phyloP scores from a whole-genome alignment of 2,888 invertebrate genomes.

The Chrysotoxum bicinctum region DNA sequence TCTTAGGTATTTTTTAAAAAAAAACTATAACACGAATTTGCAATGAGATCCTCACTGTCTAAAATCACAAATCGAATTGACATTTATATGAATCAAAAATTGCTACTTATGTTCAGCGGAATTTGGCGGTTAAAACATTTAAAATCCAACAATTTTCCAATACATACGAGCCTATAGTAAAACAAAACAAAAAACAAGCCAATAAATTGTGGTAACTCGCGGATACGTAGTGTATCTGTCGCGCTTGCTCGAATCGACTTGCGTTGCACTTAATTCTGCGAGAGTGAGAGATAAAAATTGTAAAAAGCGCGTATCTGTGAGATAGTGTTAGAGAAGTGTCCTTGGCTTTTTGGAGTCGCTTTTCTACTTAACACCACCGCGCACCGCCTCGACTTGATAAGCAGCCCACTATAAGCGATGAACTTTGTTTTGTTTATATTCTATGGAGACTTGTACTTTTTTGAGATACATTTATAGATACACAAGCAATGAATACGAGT shows the following conservation, averaged over 20 bases:
- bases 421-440: conserved; percentile 65
- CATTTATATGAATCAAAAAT: conserved; percentile 73
- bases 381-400: conserved; percentile 24
- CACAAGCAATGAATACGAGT: not conserved
- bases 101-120: conserved; percentile 71
- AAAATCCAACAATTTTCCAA: conserved; percentile 56
- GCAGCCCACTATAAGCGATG: conserved; percentile 56
- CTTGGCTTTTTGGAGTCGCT: conserved; percentile 66
- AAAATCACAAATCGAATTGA: conserved; percentile 74
- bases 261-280: conserved; percentile 27
- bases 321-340: conserved; percentile 67
- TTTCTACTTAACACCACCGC: conserved; percentile 1
- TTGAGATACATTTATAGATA: conserved; percentile 46
- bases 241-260: conserved; percentile 22
- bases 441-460: conserved; percentile 5
- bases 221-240: conserved; percentile 14
- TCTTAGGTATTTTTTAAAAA: not conserved
- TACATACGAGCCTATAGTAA: conserved; percentile 14
- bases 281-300: conserved; percentile 48
- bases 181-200: conserved; percentile 5
- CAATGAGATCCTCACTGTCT: conserved; percentile 73
- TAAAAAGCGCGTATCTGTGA: conserved; percentile 40
- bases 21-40: conserved; percentile 25
- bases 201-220: conserved; percentile 25
- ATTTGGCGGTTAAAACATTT: conserved; percentile 72